A percentile compares a stretch with the other conserved stretches of the same genome.
These are phyloP conservation scores for Neotoxoptera formosana DNA, from an alignment of 1,140 invertebrate genomes.

Conservation along the genomic window DNA sequence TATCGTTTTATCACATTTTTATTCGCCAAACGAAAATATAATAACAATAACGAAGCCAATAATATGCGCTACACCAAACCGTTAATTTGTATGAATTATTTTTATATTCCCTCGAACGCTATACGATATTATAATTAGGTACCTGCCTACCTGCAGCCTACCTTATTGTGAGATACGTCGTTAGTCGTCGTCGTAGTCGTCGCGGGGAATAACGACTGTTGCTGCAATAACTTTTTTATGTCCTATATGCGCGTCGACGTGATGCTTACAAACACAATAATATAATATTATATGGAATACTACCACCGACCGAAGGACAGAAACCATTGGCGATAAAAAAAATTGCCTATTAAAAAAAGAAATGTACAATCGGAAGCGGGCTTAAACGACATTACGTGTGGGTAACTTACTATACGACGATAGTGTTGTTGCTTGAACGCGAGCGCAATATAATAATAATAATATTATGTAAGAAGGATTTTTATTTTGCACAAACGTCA, in stretches of 20 bases:
- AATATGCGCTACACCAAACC: neutral
- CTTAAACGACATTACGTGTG: neutral
- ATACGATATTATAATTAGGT: neutral
- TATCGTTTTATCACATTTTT: conserved; percentile 12
- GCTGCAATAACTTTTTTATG: neutral
- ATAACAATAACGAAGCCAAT: neutral
- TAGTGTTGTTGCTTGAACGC: neutral
- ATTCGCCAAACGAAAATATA: neutral
- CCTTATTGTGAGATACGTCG: neutral
- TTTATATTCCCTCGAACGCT: neutral
- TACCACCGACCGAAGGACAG: neutral
- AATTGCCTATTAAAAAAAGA: neutral
- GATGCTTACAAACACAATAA: neutral
- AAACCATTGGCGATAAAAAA: neutral
- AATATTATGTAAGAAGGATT: neutral
- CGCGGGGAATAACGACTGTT: neutral
- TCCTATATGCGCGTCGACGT: neutral
- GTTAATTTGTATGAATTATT: neutral
- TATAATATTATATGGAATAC: too few species aligned
- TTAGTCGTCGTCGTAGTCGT: too few species aligned
- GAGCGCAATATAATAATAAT: neutral
- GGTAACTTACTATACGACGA: neutral
- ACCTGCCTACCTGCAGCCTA: too few species aligned
- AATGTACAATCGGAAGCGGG: neutral
- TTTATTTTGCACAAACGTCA: neutral